Conservation (phyloP, 2,113 vertebrate genomes). For the Hylia prasina region DNA sequence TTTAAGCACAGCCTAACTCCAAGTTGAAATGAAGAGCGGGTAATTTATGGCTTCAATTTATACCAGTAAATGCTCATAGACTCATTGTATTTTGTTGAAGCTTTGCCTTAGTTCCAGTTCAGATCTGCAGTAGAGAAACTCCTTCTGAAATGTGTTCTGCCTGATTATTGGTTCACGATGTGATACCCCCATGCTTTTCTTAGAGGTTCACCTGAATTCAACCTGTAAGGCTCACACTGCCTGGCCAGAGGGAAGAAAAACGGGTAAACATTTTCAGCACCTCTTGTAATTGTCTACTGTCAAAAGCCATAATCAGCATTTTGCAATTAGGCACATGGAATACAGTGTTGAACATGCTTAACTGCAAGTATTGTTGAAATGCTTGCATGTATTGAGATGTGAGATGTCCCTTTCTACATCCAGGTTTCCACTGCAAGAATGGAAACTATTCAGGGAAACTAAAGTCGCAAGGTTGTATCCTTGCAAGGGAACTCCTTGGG, state of each 20-base stretch:
- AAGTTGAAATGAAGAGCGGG: not conserved
- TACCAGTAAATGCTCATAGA: not conserved
- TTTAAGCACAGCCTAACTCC: not conserved
- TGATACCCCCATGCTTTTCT: not conserved
- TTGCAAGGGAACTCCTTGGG: not conserved
- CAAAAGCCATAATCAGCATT: not conserved
- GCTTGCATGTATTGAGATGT: not conserved
- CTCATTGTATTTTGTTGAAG: not conserved
- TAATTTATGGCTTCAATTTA: not conserved
- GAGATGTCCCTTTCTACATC: not conserved
- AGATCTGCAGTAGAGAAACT: not conserved
- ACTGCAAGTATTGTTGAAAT: not conserved
- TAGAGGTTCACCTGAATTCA: not conserved
- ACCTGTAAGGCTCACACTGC: not conserved
- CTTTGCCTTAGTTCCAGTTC: not conserved
- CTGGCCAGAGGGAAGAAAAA: not conserved
- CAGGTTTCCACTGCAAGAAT: not conserved
- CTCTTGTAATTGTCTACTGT: not conserved
- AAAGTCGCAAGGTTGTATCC: not conserved
- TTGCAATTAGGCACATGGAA: not conserved
- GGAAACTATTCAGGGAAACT: not conserved
- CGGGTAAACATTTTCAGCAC: not conserved
- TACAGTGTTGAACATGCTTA: not conserved
- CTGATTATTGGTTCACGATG: no score
- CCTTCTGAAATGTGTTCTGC: not conserved